These are phyloP conservation scores for Asobara japonica DNA, from an alignment of 1,140 invertebrate genomes.

Conservation along the genomic window DNA sequence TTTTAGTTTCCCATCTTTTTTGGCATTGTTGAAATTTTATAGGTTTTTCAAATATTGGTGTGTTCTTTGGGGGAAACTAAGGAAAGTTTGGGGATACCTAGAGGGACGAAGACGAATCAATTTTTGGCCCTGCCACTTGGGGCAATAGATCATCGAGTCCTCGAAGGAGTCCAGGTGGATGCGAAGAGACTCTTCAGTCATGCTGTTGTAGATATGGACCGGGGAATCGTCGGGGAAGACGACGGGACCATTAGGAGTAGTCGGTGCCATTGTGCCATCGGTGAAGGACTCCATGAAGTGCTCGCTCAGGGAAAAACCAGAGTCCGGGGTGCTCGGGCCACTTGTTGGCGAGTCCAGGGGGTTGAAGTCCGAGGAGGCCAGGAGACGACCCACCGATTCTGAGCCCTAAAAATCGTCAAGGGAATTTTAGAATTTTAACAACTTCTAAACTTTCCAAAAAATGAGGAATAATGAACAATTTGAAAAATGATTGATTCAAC, in stretches of 20 bases:
- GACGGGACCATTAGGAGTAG: slow-evolving; percentile 32
- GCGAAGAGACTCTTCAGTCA: slow-evolving; percentile 72
- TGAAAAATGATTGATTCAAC: no score
- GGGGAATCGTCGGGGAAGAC: slow-evolving; percentile 64
- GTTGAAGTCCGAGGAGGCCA: slow-evolving; percentile 49
- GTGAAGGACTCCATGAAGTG: slow-evolving; percentile 41
- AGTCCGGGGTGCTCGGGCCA: slow-evolving; percentile 52
- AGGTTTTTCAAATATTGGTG: no score
- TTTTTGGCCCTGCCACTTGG: slow-evolving; percentile 75
- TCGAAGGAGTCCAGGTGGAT: slow-evolving; percentile 74
- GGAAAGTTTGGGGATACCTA: no score
- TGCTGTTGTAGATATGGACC: slow-evolving; percentile 67
- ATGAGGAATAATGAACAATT: no score
- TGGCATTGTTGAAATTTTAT: no score
- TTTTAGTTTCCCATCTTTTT: no score
- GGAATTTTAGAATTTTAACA: background rate
- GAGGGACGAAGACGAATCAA: slow-evolving; percentile 76
- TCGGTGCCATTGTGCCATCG: slow-evolving; percentile 20
- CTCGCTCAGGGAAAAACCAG: slow-evolving; percentile 34
- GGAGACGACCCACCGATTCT: slow-evolving; percentile 35
- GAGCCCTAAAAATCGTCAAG: slow-evolving; percentile 42
- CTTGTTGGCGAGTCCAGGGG: slow-evolving; percentile 49
- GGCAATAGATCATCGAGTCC: slow-evolving; percentile 75
- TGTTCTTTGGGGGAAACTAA: no score
- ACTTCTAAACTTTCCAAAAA: no score